These are phyloP conservation scores for Aethes cnicana DNA, from an alignment of 2,888 invertebrate species.

Conservation along the genomic window DNA sequence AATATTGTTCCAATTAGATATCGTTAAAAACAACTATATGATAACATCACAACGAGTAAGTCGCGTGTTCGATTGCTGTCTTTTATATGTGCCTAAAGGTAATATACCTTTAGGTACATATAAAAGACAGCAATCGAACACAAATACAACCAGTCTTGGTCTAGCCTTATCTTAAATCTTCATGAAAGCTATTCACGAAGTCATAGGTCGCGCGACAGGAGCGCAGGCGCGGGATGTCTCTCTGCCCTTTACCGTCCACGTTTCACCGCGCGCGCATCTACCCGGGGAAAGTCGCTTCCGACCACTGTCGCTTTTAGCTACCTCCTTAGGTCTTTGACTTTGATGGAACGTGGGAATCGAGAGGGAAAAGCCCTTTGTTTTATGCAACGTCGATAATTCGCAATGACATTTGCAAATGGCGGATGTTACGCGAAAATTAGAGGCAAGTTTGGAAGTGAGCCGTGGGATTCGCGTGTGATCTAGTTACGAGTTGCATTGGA, in stretches of 20 bases:
- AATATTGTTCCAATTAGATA: too few species aligned
- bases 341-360: conserved; percentile 48
- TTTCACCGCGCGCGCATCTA: conserved; percentile 45
- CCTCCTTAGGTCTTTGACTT: conserved; percentile 45
- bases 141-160: too few species aligned
- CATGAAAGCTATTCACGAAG: conserved; percentile 31
- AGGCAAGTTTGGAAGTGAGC: too few species aligned
- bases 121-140: too few species aligned
- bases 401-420: conserved; percentile 37
- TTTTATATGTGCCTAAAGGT: too few species aligned
- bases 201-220: conserved; percentile 59
- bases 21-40: too few species aligned
- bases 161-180: conserved; percentile 21
- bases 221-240: conserved; percentile 56
- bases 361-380: conserved; percentile 37
- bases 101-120: too few species aligned
- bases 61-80: too few species aligned
- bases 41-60: too few species aligned
- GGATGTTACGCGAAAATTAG: neutral
- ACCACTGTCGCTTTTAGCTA: conserved; percentile 51
- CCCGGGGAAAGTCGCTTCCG: conserved; percentile 58
- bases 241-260: conserved; percentile 63
- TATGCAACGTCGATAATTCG: conserved; percentile 38
- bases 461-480: too few species aligned
- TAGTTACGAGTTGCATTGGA: too few species aligned